Evolutionary conservation across 2,113 vertebrate species (phyloP).

Genomic region (Prinia subflava): DNA sequence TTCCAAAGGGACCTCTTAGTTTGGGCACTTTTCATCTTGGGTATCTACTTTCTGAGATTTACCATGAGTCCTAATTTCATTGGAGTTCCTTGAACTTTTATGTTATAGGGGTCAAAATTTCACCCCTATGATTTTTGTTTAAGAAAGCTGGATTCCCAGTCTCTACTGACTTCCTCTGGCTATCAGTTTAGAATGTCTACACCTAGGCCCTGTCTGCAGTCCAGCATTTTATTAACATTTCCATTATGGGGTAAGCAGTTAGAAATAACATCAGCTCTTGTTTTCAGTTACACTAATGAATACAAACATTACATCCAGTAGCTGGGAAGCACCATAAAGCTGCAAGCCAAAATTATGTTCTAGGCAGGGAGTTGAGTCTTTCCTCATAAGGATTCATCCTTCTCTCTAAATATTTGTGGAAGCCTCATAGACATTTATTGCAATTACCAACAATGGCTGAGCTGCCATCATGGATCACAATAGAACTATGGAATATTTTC

Average conservation of each 20-base stretch:
- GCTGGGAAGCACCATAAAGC: neutral
- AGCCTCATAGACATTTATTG: neutral
- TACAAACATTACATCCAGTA: neutral
- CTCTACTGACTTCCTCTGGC: neutral
- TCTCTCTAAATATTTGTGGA: neutral
- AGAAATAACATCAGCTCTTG: neutral
- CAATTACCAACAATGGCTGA: neutral
- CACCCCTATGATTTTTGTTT: neutral
- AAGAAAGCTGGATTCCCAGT: neutral
- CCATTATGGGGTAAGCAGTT: neutral
- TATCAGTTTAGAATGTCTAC: neutral
- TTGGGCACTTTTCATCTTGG: neutral
- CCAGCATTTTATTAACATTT: neutral
- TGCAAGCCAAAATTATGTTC: neutral
- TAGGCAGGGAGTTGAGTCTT: neutral
- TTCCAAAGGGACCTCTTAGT: neutral
- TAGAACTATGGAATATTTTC: neutral
- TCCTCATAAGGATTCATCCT: neutral
- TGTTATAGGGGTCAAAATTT: neutral
- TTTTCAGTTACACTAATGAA: neutral
- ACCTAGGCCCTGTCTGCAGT: neutral
- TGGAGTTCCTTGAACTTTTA: neutral
- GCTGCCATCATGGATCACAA: neutral
- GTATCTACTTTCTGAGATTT: neutral
- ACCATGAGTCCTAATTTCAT: neutral